Evolutionary conservation across 1,140 invertebrate genomes (phyloP).

Genomic region (Rhizoglyphus robini): DNA sequence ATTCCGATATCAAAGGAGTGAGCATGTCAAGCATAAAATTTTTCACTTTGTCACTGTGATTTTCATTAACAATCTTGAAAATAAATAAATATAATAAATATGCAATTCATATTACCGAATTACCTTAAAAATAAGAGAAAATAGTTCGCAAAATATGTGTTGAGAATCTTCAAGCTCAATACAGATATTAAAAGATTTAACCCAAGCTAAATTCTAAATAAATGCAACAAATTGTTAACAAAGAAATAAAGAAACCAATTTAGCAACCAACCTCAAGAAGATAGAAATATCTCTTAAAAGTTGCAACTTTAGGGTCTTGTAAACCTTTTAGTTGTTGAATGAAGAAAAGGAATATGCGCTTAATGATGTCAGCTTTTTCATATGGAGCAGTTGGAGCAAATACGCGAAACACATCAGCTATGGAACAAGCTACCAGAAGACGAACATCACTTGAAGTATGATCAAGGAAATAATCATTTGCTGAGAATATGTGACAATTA

Average conservation of each 20-base stretch:
- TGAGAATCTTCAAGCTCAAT: constrained; percentile 94
- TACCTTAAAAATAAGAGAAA: constrained; percentile 73
- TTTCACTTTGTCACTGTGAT: constrained; percentile 88
- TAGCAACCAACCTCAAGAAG: constrained; percentile 36
- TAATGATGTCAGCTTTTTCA: constrained; percentile 82
- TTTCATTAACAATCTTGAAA: constrained; percentile 51
- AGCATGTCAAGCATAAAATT: constrained; percentile 91
- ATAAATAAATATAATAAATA: background rate
- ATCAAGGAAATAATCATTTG: constrained; percentile 77
- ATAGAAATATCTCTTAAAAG: constrained; percentile 96
- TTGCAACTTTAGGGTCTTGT: constrained; percentile 89
- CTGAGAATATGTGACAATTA: constrained; percentile 30
- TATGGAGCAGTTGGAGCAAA: constrained; percentile 97
- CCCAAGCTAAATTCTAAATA: constrained; percentile 87
- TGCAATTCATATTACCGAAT: background rate
- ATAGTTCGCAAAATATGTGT: constrained; percentile 85
- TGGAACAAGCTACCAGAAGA: constrained; percentile 84
- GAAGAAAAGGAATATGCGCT: constrained; percentile 57
- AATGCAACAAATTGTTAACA: constrained; percentile 22
- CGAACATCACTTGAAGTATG: constrained; percentile 85
- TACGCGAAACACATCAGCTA: constrained; percentile 90
- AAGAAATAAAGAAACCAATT: background rate
- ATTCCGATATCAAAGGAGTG: constrained; percentile 81
- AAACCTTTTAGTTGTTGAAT: constrained; percentile 80
- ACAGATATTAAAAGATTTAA: constrained; percentile 98